Percentiles rank a stretch among this genome's conserved stretches.
These are phyloP conservation scores for Vidua macroura DNA, from an alignment of 2,113 vertebrate genomes.

Conservation along the genomic window DNA sequence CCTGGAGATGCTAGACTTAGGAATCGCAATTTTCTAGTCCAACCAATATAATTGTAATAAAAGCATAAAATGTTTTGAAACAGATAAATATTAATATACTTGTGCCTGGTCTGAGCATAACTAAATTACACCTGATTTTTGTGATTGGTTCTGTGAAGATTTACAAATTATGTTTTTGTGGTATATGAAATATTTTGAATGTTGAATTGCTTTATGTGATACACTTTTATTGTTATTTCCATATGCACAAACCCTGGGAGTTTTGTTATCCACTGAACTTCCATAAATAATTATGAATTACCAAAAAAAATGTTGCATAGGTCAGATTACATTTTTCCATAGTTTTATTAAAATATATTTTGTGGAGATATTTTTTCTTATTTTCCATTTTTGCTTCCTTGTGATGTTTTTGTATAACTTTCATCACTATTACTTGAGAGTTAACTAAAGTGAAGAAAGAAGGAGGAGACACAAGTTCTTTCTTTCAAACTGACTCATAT, in stretches of 20 bases:
- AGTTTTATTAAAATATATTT: neutral
- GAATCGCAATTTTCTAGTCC: neutral
- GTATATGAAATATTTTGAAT: slow-evolving; percentile 28
- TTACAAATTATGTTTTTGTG: neutral
- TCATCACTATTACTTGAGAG: neutral
- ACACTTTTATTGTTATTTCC: slow-evolving; percentile 33
- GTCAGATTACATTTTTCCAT: neutral
- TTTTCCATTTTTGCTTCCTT: neutral
- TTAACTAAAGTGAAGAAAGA: neutral
- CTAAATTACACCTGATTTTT: slow-evolving; percentile 26
- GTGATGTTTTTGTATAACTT: neutral
- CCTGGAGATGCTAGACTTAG: neutral
- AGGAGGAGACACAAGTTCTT: neutral
- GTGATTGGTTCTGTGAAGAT: neutral
- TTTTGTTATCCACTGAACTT: slow-evolving; percentile 22
- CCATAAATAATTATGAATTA: neutral
- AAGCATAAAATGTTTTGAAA: neutral
- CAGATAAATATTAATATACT: neutral
- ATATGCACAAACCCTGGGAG: neutral
- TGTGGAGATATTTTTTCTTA: neutral
- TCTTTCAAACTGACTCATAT: neutral
- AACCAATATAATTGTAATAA: neutral
- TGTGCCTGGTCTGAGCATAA: neutral
- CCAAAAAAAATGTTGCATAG: neutral
- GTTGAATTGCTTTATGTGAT: neutral